phyloP scores from a whole-genome alignment of 2,888 invertebrate genomes.

The Acanthosepion lycidas region DNA sequence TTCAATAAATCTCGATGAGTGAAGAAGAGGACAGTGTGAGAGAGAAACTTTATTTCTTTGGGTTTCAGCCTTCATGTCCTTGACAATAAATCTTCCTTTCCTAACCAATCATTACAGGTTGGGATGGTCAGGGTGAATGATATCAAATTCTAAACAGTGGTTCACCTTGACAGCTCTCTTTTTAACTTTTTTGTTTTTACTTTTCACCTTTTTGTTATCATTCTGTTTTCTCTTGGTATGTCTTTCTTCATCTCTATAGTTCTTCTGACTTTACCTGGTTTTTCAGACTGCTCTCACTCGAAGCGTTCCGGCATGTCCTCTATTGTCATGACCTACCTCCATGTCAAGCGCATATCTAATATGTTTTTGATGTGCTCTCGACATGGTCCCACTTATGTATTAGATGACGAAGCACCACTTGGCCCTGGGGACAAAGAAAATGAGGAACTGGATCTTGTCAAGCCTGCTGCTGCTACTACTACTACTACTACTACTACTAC shows the following conservation, averaged over 20 bases:
- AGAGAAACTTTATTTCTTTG: too few species aligned
- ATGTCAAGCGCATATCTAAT: constrained; percentile 24
- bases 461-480: constrained; percentile 4
- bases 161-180: not conserved
- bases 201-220: not conserved
- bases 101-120: not conserved
- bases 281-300: constrained; percentile 13
- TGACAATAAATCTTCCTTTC: too few species aligned
- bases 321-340: constrained; percentile 40
- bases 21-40: too few species aligned
- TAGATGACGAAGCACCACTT: constrained; percentile 33
- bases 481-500: not conserved
- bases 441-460: not conserved
- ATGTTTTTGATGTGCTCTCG: constrained; percentile 41
- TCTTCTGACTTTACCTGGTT: not conserved
- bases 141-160: not conserved
- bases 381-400: not conserved
- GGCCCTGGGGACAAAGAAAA: not conserved
- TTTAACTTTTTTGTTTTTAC: not conserved
- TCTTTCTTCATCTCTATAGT: not conserved
- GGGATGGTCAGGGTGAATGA: not conserved
- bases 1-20: too few species aligned
- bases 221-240: not conserved
- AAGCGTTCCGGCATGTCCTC: constrained; percentile 36
- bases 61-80: too few species aligned